phyloP scores from a whole-genome alignment of 2,113 vertebrate genomes.

The Benitochromis conjunctus region DNA sequence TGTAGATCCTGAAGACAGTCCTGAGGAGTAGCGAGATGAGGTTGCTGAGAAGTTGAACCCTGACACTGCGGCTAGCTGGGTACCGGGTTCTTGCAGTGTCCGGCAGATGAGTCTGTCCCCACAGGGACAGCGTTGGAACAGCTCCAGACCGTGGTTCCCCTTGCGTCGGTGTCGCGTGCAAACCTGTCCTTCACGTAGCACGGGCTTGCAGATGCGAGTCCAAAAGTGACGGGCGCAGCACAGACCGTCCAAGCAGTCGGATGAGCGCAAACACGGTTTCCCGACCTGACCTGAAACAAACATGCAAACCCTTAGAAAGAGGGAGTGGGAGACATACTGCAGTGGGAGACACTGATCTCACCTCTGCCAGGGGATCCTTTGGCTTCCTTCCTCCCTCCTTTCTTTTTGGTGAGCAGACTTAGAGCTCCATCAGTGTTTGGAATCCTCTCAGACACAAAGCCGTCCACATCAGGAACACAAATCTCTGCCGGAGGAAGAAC shows the following conservation, averaged over 20 bases:
- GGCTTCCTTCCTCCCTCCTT: slow-evolving; percentile 50
- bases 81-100: slow-evolving; percentile 58
- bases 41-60: background rate
- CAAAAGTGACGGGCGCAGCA: slow-evolving; percentile 95
- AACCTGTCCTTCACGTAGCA: slow-evolving; percentile 85
- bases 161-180: slow-evolving; percentile 87
- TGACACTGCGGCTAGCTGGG: background rate
- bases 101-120: slow-evolving; percentile 79
- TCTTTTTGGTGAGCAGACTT: slow-evolving; percentile 67
- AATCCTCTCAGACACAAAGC: slow-evolving; percentile 76
- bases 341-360: background rate
- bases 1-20: background rate
- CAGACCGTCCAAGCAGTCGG: slow-evolving; percentile 79
- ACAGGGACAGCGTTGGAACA: slow-evolving; percentile 92
- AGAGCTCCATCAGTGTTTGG: slow-evolving; percentile 72
- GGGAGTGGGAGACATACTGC: background rate
- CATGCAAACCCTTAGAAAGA: background rate
- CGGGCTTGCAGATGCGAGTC: slow-evolving; percentile 92
- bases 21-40: background rate
- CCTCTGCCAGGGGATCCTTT: slow-evolving; percentile 80
- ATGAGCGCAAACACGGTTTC: slow-evolving; percentile 81
- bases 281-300: slow-evolving; percentile 79
- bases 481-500: slow-evolving; percentile 63
- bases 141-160: slow-evolving; percentile 82
- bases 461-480: slow-evolving; percentile 78